Base-by-base conservation (phyloP, 2,888 invertebrate species). In the Agapostemon virescens region DNA sequence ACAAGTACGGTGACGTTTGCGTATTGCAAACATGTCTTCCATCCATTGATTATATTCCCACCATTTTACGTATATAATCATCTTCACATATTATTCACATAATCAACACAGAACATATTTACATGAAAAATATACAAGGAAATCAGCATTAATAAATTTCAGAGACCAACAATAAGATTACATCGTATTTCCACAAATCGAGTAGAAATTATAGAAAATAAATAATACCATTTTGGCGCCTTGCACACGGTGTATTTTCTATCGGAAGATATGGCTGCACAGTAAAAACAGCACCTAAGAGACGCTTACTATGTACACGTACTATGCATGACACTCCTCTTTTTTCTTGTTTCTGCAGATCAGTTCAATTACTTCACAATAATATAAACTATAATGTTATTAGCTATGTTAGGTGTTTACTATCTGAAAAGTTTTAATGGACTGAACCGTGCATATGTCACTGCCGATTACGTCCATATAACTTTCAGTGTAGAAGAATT, bases 221-320 rank as follows among this genome's bases (percentile, higher is more conserved):
- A 5, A 26, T 52, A 67, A 30, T 67, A 61, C 74, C 55, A 61
- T 83, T 83, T 83, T 83, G 79, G 79, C 83, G 79, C 71, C 69
- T 83, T 72, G 36, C 40, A 75, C 36, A 72, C 52, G 69, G 36
- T 38, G 30, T 66, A 77, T 69, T 38, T 63, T 72, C 74, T 55
- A 61, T 77, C n/a, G 49, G 67, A 79, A 74, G 81, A 81, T 84
- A 79, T 82, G 80, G 74, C 78, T 63, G 77, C 49, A 77, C 64
- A 66, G 71, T 33, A 84, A 85, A 81, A 83, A 86, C 84, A 85
- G 86, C 86, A 87, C 86, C 87, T 85, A 75, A 86, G 81, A 85
- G 86, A 87, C 87, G 86, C 88, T 89, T 88, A 87, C 86, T n/a
- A 85, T 84, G 84, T 88, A 88, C 88, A 88, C 86, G 85, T 84